Evolutionary conservation across 2,113 vertebrate species (phyloP), one percentile per base, ranked within the genome.

Genomic region (Tiliqua scincoides): DNA sequence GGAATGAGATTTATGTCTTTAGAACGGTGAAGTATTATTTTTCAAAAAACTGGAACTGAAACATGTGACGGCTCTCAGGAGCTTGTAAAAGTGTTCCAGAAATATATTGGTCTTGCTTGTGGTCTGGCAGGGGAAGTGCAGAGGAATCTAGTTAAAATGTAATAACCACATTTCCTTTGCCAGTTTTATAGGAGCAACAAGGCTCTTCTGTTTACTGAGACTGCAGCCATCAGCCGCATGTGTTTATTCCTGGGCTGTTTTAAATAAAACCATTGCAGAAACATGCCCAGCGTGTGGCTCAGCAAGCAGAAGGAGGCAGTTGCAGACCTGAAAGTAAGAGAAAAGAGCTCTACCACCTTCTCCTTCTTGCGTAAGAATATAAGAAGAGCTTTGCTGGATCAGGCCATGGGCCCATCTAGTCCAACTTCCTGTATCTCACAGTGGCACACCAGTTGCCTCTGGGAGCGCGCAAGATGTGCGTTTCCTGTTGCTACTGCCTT

Each of bases 1-100:
- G 86, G 92, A 91, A 92, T 59, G 59, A 93, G 85, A 94, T 90
- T 88, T 90, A 91, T 91, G 88, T 57, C 86, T 92, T 92, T 91
- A 87, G 86, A 88, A 79, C 78, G 89, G 81, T 75, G 85, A 67
- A 37, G 79, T 71, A 82, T 90, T 11, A 0, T 84, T 91, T 93
- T 68, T 79, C n/a, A n/a, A 90, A 79, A 86, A 94, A 62, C 27
- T 35, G 83, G 30, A 85, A 93, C 77, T 70, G 83, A 85, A 93
- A 85, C 62, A 88, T 87, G 83, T 30, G 70, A 70, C 43, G 0
- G 0, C 21, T 85, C 90, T 86, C 87, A 89, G 79, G 84, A 48
- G 52, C 80, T 88, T 70, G 52, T 85, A 85, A 82, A 90, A 88
- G 2, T 77, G 52, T 76, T 90, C 2, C 89, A 80, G 85, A 90